Percentiles rank a stretch among this genome's conserved stretches.
Evolutionary conservation across 2,797 vertebrate species (phyloP).

Genomic region (Corythornis leucogaster): DNA sequence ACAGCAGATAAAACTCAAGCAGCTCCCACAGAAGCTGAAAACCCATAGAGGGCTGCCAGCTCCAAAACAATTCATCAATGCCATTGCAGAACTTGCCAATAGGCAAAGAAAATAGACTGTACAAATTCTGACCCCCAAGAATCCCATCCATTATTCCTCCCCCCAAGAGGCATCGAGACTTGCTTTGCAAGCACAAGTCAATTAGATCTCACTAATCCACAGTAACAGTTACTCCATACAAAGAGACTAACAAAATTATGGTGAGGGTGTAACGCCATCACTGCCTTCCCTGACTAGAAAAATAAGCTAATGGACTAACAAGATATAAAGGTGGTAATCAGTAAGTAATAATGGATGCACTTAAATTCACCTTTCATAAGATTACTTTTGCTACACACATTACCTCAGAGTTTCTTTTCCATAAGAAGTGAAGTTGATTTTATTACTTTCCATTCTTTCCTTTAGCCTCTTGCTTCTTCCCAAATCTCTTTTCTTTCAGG

Average conservation of each 20-base stretch:
- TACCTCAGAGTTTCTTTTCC: not conserved
- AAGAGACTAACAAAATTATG: not conserved
- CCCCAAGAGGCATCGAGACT: not conserved
- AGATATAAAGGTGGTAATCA: not conserved
- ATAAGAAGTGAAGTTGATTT: not conserved
- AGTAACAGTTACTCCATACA: not conserved
- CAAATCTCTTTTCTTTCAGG: not conserved
- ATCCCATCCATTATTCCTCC: not conserved
- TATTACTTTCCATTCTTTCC: not conserved
- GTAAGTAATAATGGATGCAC: rapidly evolving
- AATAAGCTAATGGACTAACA: not conserved
- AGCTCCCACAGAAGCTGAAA: not conserved
- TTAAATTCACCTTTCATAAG: not conserved
- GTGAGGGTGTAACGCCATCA: not conserved
- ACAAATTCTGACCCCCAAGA: not conserved
- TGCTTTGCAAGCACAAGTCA: not conserved
- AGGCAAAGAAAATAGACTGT: not conserved
- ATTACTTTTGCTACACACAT: not conserved
- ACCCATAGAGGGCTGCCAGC: not conserved
- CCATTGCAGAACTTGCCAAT: not conserved
- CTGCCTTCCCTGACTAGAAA: not conserved
- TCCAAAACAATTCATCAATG: not conserved
- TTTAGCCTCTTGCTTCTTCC: not conserved
- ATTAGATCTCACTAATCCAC: not conserved
- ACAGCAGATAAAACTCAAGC: not conserved